Conservation (phyloP, 2,797 vertebrate genomes). For the Pantherophis alleghaniensis region DNA sequence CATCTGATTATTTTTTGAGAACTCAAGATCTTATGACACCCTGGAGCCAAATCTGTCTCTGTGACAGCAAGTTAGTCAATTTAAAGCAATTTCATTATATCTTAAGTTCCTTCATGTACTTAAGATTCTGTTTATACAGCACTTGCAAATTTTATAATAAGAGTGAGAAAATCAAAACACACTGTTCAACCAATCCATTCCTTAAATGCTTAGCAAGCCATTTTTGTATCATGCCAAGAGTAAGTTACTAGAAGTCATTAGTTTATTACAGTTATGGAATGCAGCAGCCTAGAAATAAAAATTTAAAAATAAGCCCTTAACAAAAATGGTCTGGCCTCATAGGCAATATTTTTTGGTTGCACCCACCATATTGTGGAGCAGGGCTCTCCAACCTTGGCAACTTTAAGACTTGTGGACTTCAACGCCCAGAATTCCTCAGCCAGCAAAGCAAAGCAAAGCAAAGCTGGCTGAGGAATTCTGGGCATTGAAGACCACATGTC, state of each 20-base stretch:
- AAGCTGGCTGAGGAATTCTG: no score
- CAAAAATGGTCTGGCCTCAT: neutral
- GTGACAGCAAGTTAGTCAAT: neutral
- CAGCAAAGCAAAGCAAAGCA: no score
- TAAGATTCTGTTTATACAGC: neutral
- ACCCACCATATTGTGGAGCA: neutral
- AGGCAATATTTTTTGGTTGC: neutral
- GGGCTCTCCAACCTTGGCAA: no score
- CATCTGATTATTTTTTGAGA: neutral
- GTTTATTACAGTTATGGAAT: neutral
- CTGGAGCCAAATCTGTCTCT: neutral
- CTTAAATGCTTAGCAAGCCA: neutral
- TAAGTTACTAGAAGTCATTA: neutral
- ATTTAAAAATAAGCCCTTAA: neutral
- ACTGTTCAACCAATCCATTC: neutral
- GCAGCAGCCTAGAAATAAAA: neutral
- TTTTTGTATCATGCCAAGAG: neutral
- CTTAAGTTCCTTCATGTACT: neutral
- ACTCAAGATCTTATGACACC: neutral
- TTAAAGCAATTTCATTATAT: neutral
- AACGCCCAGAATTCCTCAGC: no score
- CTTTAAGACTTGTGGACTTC: no score
- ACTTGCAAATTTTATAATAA: conserved; percentile 3
- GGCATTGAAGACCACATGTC: no score
- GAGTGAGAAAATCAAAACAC: neutral